A percentile compares a stretch with the other conserved stretches of the same genome.
Conservation (phyloP, 2,888 invertebrate species). For the Apodemia zela region DNA sequence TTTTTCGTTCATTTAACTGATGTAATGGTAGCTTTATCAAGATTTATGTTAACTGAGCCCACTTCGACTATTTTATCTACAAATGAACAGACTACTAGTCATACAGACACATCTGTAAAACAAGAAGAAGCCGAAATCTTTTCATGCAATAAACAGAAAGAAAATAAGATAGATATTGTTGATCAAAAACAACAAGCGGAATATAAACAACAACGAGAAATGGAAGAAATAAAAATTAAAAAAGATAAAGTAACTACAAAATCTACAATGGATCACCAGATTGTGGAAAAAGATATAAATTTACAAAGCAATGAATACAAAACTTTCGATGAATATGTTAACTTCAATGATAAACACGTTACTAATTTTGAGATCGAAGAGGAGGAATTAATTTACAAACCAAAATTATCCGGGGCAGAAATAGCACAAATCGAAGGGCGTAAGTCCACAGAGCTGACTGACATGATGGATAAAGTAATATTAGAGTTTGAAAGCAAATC, state of each 20-base stretch:
- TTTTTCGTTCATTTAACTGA: slow-evolving; percentile 72
- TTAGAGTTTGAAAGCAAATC: slow-evolving; percentile 61
- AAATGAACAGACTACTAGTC: background rate
- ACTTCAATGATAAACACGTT: slow-evolving; percentile 26
- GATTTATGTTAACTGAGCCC: slow-evolving; percentile 56
- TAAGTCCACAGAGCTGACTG: slow-evolving; percentile 56
- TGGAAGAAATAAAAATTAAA: slow-evolving; percentile 15
- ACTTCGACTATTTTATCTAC: slow-evolving; percentile 11
- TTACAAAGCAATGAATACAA: slow-evolving; percentile 20
- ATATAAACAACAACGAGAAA: slow-evolving; percentile 3
- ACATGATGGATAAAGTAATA: slow-evolving; percentile 63
- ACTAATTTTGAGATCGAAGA: slow-evolving; percentile 17
- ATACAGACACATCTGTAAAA: background rate
- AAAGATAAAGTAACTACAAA: slow-evolving; percentile 16
- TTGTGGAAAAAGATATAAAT: background rate
- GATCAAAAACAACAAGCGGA: background rate
- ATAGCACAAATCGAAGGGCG: slow-evolving; percentile 63
- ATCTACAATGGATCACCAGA: slow-evolving; percentile 15
- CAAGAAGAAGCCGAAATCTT: background rate
- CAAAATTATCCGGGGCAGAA: slow-evolving; percentile 49
- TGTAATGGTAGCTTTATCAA: slow-evolving; percentile 68
- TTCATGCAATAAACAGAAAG: slow-evolving; percentile 13
- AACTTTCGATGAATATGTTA: slow-evolving; percentile 20
- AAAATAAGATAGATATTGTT: slow-evolving; percentile 15
- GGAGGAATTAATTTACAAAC: slow-evolving; percentile 24